phyloP scores from a whole-genome alignment of 2,888 invertebrate species.

The Macaria liturata region DNA sequence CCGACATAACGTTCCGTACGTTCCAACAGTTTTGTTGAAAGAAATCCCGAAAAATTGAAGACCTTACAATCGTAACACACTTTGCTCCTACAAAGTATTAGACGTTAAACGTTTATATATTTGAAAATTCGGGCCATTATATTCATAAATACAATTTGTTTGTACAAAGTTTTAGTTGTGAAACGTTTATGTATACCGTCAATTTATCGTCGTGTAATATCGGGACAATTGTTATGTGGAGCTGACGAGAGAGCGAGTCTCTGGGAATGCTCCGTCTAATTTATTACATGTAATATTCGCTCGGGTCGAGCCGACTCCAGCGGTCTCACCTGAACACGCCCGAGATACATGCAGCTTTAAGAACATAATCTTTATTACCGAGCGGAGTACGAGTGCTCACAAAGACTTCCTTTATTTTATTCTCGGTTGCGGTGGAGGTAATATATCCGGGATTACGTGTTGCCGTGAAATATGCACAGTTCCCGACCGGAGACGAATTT shows the following conservation, averaged over 20 bases:
- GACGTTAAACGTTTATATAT: background rate
- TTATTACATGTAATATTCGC: slow-evolving; percentile 73
- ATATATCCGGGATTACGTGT: slow-evolving; percentile 54
- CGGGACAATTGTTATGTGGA: slow-evolving; percentile 67
- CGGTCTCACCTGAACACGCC: slow-evolving; percentile 44
- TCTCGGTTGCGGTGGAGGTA: slow-evolving; percentile 47
- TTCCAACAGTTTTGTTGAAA: slow-evolving; percentile 32
- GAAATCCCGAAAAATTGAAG: slow-evolving; percentile 32
- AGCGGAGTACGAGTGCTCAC: slow-evolving; percentile 53
- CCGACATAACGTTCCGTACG: slow-evolving; percentile 33
- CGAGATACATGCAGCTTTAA: slow-evolving; percentile 53
- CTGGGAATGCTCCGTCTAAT: slow-evolving; percentile 63
- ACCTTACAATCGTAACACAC: slow-evolving; percentile 54
- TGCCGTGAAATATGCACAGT: slow-evolving; percentile 54
- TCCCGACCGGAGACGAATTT: slow-evolving; percentile 46
- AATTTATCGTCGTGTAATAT: slow-evolving; percentile 75
- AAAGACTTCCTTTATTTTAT: slow-evolving; percentile 62
- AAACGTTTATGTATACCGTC: slow-evolving; percentile 36
- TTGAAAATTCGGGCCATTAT: too few species aligned
- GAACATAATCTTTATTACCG: slow-evolving; percentile 70
- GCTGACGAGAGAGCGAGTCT: slow-evolving; percentile 51
- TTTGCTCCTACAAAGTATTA: slow-evolving; percentile 55
- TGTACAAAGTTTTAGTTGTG: slow-evolving; percentile 38
- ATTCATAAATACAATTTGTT: slow-evolving; percentile 10
- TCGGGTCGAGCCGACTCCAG: slow-evolving; percentile 39